Evolutionary conservation across 2,797 vertebrate genomes (phyloP).

Genomic region (Perodicticus potto): DNA sequence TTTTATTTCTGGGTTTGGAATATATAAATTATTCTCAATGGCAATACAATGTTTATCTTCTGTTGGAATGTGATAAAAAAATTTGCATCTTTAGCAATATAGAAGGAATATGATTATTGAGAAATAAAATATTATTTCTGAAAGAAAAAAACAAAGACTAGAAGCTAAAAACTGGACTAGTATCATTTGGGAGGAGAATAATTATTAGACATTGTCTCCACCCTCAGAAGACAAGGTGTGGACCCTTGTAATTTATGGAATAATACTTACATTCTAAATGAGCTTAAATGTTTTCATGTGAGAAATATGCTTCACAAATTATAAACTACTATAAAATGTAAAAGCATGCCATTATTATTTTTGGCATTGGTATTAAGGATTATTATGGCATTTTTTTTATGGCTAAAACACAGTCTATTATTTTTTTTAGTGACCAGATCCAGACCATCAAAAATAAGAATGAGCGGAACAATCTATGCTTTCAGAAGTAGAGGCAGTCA

Average conservation of each 20-base stretch:
- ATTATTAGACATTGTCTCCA: neutral
- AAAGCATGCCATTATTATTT: neutral
- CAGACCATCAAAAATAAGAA: slow-evolving; percentile 47
- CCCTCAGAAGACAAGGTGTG: neutral
- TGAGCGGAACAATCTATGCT: neutral
- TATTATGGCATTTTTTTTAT: slow-evolving; percentile 14
- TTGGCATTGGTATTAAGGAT: neutral
- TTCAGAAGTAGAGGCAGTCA: neutral
- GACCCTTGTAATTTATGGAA: neutral
- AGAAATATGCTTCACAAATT: slow-evolving; percentile 36
- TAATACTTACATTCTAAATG: neutral
- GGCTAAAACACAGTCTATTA: neutral
- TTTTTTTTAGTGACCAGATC: slow-evolving; percentile 8
- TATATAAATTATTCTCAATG: neutral
- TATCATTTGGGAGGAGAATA: neutral
- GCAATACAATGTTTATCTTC: neutral
- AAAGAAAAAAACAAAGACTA: slow-evolving; percentile 1
- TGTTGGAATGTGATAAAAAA: neutral
- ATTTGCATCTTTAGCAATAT: neutral
- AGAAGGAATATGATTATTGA: slow-evolving; percentile 14
- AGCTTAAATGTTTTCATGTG: neutral
- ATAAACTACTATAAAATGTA: neutral
- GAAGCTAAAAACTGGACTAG: neutral
- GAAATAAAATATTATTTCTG: slow-evolving; percentile 37
- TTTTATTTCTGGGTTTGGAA: slow-evolving; percentile 47